Conservation (phyloP, 2,113 vertebrate genomes). For the Mormyrus lacerda region DNA sequence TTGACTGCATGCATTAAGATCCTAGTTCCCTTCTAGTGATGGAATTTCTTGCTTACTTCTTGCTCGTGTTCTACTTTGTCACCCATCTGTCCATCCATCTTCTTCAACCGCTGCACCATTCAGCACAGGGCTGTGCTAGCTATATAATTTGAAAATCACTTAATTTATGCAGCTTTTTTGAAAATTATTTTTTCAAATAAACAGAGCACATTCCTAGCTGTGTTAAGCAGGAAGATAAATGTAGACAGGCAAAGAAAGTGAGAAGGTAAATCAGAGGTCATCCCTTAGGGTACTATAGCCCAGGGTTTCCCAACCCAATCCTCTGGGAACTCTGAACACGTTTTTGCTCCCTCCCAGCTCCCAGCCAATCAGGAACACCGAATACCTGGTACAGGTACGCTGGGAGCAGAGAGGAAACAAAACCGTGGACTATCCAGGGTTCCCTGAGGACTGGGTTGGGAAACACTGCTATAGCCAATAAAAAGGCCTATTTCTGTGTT, state of each 20-base stretch:
- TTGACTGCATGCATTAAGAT: background rate
- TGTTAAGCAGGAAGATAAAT: background rate
- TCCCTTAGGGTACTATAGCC: background rate
- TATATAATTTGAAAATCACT: background rate
- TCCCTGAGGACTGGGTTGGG: no score
- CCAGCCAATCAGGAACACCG: no score
- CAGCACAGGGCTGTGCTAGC: background rate
- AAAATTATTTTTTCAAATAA: no score
- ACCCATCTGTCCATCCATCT: background rate
- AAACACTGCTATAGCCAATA: background rate
- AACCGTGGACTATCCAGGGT: no score
- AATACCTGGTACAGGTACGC: no score
- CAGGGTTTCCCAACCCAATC: no score
- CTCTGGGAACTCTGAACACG: no score
- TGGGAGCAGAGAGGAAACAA: no score
- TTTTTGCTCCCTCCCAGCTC: no score
- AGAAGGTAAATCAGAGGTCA: background rate
- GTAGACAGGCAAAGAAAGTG: background rate
- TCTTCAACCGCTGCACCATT: background rate
- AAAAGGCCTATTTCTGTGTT: background rate
- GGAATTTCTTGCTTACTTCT: background rate
- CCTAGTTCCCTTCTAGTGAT: background rate
- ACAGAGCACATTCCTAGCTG: background rate
- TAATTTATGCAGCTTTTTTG: no score
- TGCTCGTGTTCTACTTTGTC: background rate